phyloP scores from a whole-genome alignment of 2,888 invertebrate genomes.

The Ennomos quercinarius region DNA sequence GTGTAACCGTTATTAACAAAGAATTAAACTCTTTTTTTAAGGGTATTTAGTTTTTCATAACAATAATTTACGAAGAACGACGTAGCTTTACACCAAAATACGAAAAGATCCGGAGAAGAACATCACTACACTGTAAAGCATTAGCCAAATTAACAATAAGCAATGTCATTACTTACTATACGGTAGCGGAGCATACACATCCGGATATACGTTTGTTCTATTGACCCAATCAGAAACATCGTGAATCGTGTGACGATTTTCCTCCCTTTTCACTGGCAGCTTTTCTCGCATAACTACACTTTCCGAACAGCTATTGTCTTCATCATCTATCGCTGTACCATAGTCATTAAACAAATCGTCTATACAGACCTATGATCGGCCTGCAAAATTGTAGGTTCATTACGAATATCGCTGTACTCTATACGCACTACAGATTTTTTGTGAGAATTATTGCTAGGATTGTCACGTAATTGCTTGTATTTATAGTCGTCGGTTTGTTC shows the following conservation, averaged over 20 bases:
- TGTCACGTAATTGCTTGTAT: constrained; percentile 60
- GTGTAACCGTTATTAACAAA: too few species aligned
- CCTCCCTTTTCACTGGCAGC: constrained; percentile 47
- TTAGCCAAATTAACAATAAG: background rate
- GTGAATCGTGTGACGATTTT: constrained; percentile 72
- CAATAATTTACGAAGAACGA: too few species aligned
- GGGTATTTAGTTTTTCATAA: too few species aligned
- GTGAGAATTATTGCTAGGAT: constrained; percentile 28
- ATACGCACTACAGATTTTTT: constrained; percentile 36
- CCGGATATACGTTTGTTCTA: constrained; percentile 86
- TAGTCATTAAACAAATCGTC: constrained; percentile 31
- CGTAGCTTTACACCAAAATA: too few species aligned
- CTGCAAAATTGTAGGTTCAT: constrained; percentile 19
- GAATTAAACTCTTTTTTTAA: too few species aligned
- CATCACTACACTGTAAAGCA: too few species aligned
- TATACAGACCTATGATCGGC: constrained; percentile 23
- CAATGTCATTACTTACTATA: constrained; percentile 88
- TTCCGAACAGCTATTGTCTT: constrained; percentile 41
- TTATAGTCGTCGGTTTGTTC: constrained; percentile 75
- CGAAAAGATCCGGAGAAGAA: too few species aligned
- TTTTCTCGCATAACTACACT: constrained; percentile 56
- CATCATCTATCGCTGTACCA: constrained; percentile 36
- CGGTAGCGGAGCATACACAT: constrained; percentile 90
- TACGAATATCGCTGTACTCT: constrained; percentile 32
- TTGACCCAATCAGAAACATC: constrained; percentile 75